Evolutionary conservation across 2,797 vertebrate genomes (phyloP).

Genomic region (Amblyraja radiata): DNA sequence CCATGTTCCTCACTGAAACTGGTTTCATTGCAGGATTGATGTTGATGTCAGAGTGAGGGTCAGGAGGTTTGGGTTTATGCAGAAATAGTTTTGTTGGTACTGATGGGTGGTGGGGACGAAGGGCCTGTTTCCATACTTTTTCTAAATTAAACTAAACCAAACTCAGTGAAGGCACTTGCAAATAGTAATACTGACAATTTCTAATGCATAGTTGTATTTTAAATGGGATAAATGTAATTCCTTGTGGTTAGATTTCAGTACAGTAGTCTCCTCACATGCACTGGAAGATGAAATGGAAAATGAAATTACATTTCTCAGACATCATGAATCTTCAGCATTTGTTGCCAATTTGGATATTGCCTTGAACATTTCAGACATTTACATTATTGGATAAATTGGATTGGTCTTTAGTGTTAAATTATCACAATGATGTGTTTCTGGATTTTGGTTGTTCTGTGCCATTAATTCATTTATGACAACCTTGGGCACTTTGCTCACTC

Average conservation of each 20-base stretch:
- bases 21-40: too few relatives aligned
- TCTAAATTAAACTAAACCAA: too few relatives aligned
- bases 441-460: neutral
- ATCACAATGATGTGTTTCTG: neutral
- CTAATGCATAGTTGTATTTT: neutral
- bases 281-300: neutral
- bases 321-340: neutral
- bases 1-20: too few relatives aligned
- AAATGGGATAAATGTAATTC: neutral
- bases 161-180: neutral
- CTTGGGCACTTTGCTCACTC: neutral
- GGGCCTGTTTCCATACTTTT: too few relatives aligned
- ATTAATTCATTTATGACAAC: neutral
- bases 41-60: too few relatives aligned
- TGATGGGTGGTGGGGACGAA: too few relatives aligned
- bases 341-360: neutral
- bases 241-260: neutral
- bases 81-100: too few relatives aligned
- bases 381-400: neutral
- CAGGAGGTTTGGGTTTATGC: too few relatives aligned
- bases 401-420: neutral
- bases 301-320: neutral
- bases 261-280: neutral
- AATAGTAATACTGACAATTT: neutral
- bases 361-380: neutral